These are phyloP conservation scores for Actenoides hombroni DNA, from an alignment of 2,113 vertebrate genomes.

Conservation along the genomic window DNA sequence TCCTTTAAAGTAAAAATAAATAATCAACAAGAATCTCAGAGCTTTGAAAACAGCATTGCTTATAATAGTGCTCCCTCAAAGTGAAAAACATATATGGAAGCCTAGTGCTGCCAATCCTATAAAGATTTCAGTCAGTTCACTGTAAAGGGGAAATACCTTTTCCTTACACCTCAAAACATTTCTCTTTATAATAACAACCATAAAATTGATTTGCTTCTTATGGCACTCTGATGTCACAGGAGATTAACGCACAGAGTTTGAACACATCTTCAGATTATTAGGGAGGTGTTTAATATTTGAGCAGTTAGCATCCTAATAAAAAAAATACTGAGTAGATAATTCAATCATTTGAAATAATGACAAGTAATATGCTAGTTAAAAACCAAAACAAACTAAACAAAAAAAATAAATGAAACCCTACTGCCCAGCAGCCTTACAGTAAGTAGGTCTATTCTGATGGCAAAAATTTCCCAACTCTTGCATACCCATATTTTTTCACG, in stretches of 20 bases:
- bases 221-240: conserved; percentile 31
- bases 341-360: background rate
- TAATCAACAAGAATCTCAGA: conserved; percentile 26
- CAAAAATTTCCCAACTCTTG: background rate
- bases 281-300: background rate
- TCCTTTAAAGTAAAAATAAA: conserved; percentile 10
- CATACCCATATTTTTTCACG: background rate
- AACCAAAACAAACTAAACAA: background rate
- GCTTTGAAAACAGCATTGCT: conserved; percentile 39
- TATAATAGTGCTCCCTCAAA: conserved; percentile 37
- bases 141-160: conserved; percentile 11
- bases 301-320: conserved; percentile 21
- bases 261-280: background rate
- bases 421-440: conserved; percentile 46
- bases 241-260: conserved; percentile 15
- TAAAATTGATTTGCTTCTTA: conserved; percentile 11
- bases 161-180: conserved; percentile 5
- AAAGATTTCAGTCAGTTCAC: conserved; percentile 27
- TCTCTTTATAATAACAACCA: background rate
- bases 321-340: background rate
- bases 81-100: background rate
- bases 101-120: conserved; percentile 16
- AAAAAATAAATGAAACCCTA: background rate
- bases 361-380: background rate
- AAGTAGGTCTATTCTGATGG: conserved; percentile 11